Conservation (phyloP, 2,797 vertebrate species). For the Perodicticus potto region DNA sequence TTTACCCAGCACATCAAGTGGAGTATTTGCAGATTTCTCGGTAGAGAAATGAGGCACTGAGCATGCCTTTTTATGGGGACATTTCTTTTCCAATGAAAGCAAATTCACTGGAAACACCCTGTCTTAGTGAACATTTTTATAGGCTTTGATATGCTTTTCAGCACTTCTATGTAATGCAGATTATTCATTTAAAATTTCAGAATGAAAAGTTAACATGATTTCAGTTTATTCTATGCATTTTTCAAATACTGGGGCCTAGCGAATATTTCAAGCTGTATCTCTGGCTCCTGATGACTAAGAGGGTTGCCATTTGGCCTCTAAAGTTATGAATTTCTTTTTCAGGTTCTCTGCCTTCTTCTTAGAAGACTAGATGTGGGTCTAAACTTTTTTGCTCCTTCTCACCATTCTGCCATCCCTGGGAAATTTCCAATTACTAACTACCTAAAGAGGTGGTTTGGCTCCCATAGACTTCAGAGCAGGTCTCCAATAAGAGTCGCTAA, state of each 20-base stretch:
- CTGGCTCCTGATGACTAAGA: neutral
- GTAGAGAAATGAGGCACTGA: slow-evolving; percentile 76
- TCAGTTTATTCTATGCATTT: slow-evolving; percentile 72
- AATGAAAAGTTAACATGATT: slow-evolving; percentile 65
- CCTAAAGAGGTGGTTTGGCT: slow-evolving; percentile 59
- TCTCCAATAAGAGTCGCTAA: slow-evolving; percentile 53
- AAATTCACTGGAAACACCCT: slow-evolving; percentile 88
- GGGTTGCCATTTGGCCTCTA: neutral
- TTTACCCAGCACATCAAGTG: slow-evolving; percentile 82
- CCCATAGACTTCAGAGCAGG: neutral
- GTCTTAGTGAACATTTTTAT: slow-evolving; percentile 88
- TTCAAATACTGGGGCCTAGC: neutral
- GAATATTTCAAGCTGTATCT: neutral
- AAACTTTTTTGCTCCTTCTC: neutral
- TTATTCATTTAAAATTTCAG: slow-evolving; percentile 71
- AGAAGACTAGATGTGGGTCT: neutral
- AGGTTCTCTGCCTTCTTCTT: neutral
- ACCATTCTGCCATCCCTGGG: neutral
- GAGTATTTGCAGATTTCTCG: slow-evolving; percentile 79
- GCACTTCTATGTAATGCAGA: slow-evolving; percentile 84
- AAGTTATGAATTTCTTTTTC: neutral
- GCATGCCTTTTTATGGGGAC: slow-evolving; percentile 89
- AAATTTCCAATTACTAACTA: neutral
- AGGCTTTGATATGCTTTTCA: slow-evolving; percentile 85
- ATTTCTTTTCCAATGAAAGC: slow-evolving; percentile 88